These are phyloP conservation scores for Polydrusus cervinus DNA, from an alignment of 2,888 invertebrate species.

Conservation along the genomic window DNA sequence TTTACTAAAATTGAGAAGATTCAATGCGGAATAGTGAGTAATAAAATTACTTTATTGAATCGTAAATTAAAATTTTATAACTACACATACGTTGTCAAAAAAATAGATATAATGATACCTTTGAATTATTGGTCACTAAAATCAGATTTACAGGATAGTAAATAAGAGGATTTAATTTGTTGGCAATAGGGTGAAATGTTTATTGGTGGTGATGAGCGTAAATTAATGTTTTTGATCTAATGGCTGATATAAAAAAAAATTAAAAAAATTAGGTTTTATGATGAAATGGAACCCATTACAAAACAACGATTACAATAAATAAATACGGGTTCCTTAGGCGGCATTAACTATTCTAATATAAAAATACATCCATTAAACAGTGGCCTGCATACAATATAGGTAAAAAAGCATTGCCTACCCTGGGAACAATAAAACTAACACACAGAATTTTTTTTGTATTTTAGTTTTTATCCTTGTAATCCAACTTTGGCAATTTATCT, in stretches of 20 bases:
- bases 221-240: slow-evolving; percentile 29
- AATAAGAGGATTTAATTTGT: slow-evolving; percentile 36
- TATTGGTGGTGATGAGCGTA: slow-evolving; percentile 27
- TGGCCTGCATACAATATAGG: too few species aligned
- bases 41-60: slow-evolving; percentile 40
- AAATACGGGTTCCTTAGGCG: too few species aligned
- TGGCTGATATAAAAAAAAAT: slow-evolving; percentile 6
- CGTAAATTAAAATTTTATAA: slow-evolving; percentile 38
- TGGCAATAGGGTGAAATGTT: slow-evolving; percentile 18
- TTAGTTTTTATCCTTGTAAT: too few species aligned
- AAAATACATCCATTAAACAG: too few species aligned
- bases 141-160: slow-evolving; percentile 31
- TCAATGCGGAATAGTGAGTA: slow-evolving; percentile 12
- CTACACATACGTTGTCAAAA: slow-evolving; percentile 23
- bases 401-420: too few species aligned
- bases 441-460: too few species aligned
- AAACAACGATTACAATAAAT: too few species aligned
- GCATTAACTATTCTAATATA: too few species aligned
- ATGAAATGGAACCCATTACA: background rate
- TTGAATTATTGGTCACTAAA: slow-evolving; percentile 40
- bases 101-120: slow-evolving; percentile 14
- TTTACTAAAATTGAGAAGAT: background rate
- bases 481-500: too few species aligned
- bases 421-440: too few species aligned
- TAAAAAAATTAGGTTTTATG: slow-evolving; percentile 11